phyloP scores from a whole-genome alignment of 2,888 invertebrate species.

The Scelioninae gen. 1 region DNA sequence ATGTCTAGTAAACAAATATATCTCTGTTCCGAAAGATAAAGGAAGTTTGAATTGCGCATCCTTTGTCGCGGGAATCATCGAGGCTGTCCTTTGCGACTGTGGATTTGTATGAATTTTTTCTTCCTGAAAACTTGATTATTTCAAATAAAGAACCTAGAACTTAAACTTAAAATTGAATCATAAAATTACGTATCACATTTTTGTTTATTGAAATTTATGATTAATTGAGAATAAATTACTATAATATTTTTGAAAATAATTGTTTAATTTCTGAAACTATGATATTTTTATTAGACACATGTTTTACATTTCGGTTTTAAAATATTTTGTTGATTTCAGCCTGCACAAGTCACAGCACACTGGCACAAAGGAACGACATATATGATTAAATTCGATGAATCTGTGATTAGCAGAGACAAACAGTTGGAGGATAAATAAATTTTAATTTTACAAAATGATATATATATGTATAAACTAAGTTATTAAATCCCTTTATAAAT shows the following conservation, averaged over 20 bases:
- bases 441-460: too few species aligned
- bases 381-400: slow-evolving; percentile 98
- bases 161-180: slow-evolving; percentile 10
- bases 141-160: background rate
- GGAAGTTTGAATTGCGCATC: slow-evolving; percentile 98
- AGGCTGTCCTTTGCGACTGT: slow-evolving; percentile 96
- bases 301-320: too few species aligned
- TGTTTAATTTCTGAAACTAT: too few species aligned
- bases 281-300: too few species aligned
- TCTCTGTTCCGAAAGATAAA: slow-evolving; percentile 99
- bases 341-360: slow-evolving; percentile 98
- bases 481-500: too few species aligned
- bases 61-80: slow-evolving; percentile 99
- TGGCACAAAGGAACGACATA: slow-evolving; percentile 99
- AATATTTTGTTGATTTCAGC: slow-evolving; percentile 85
- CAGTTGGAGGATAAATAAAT: slow-evolving; percentile 94
- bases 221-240: too few species aligned
- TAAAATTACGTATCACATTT: background rate
- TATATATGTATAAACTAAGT: too few species aligned
- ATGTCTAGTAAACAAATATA: slow-evolving; percentile 97
- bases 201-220: too few species aligned
- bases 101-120: slow-evolving; percentile 92
- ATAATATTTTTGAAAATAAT: too few species aligned
- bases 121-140: too few species aligned
- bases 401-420: slow-evolving; percentile 95